These are phyloP conservation scores for Aelia acuminata DNA, from an alignment of 2,888 invertebrate genomes.

Conservation along the genomic window DNA sequence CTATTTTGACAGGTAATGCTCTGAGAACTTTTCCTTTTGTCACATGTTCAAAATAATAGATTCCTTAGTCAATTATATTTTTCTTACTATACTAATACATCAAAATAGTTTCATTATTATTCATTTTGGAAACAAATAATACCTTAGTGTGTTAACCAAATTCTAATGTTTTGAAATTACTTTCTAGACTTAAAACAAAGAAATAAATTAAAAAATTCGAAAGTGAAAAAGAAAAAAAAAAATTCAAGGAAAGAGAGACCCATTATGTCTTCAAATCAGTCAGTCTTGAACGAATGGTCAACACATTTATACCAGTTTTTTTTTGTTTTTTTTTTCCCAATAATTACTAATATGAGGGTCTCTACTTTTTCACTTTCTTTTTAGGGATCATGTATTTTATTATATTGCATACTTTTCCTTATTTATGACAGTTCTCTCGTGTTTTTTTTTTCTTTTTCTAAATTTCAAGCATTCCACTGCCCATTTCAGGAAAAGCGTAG, in stretches of 20 bases:
- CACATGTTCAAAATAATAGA: not conserved
- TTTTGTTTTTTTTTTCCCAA: too few species aligned
- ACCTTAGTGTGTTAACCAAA: conserved; percentile 1
- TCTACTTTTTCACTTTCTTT: conserved; percentile 34
- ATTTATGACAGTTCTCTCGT: conserved; percentile 52
- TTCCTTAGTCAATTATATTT: not conserved
- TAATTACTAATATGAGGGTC: conserved; percentile 15
- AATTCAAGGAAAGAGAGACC: conserved; percentile 12
- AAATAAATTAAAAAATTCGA: not conserved
- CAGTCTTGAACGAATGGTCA: conserved; percentile 46
- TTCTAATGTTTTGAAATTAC: not conserved
- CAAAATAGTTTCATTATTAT: conserved; percentile 18
- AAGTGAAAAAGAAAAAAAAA: conserved; percentile 33
- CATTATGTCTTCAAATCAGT: conserved; percentile 31
- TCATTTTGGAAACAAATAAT: conserved; percentile 15
- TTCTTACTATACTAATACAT: not conserved
- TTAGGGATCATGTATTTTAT: not conserved
- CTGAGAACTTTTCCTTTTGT: not conserved
- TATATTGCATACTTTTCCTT: conserved; percentile 43
- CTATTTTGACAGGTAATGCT: not conserved
- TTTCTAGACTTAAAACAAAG: not conserved
- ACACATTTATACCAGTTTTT: not conserved
- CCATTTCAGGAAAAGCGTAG: conserved; percentile 50
- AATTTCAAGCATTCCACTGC: conserved; percentile 36
- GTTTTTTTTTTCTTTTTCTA: conserved; percentile 44